Evolutionary conservation across 2,113 vertebrate genomes (phyloP).

Genomic region (Podarcis raffonei): DNA sequence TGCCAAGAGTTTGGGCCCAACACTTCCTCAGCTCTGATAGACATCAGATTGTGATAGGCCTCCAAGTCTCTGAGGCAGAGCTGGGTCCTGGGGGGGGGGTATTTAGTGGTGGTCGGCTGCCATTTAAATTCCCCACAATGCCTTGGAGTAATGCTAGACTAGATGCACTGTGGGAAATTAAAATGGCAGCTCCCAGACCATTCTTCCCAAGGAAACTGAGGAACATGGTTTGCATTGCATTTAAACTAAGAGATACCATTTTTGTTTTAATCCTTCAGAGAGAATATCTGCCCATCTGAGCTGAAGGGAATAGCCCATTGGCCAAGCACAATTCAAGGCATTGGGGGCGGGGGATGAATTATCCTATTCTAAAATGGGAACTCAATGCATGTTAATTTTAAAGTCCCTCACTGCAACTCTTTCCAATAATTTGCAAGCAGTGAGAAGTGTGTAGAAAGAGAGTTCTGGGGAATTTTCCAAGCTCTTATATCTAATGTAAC

Average conservation of each 20-base stretch:
- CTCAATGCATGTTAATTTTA: not conserved
- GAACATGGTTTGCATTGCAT: not conserved
- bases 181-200: not conserved
- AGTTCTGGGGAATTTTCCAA: conserved; percentile 25
- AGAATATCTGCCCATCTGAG: not conserved
- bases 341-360: not conserved
- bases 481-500: conserved; percentile 25
- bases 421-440: conserved; percentile 27
- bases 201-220: not conserved
- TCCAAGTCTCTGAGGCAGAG: not conserved
- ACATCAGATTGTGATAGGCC: not conserved
- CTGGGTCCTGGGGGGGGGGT: not conserved
- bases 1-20: not conserved
- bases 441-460: conserved; percentile 31
- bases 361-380: not conserved
- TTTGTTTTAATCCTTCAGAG: not conserved
- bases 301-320: not conserved
- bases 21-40: not conserved
- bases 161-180: not conserved
- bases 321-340: conserved; percentile 1
- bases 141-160: not conserved
- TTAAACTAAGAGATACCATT: not conserved
- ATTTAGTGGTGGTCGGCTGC: not conserved
- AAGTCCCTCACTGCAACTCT: not conserved
- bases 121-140: not conserved